phyloP scores from a whole-genome alignment of 2,888 invertebrate genomes.

The Pyrochroa serraticornis region DNA sequence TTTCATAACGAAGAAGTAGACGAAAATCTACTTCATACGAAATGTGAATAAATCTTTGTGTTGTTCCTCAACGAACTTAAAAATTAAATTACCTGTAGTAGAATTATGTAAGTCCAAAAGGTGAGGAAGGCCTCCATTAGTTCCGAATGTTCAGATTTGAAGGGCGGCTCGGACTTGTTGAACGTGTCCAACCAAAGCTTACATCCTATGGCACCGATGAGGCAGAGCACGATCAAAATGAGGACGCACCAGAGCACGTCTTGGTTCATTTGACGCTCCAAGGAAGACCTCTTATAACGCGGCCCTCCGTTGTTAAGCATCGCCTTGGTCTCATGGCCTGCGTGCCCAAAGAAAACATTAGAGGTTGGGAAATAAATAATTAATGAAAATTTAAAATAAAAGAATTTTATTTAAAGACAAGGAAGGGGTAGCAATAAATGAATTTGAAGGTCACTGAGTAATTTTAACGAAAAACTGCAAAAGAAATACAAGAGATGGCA shows the following conservation, averaged over 20 bases:
- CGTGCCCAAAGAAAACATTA: conserved; percentile 27
- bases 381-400: conserved; percentile 12
- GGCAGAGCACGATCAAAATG: conserved; percentile 85
- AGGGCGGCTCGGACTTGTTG: conserved; percentile 66
- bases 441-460: neutral
- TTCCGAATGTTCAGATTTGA: conserved; percentile 62
- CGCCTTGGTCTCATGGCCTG: conserved; percentile 95
- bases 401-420: conserved; percentile 5
- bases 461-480: neutral
- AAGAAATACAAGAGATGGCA: too few relatives aligned
- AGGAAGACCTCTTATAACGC: conserved; percentile 87
- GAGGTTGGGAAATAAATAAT: neutral
- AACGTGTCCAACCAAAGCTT: conserved; percentile 81
- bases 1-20: neutral
- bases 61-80: too few relatives aligned
- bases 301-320: conserved; percentile 97
- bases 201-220: conserved; percentile 90
- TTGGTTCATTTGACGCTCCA: conserved; percentile 93
- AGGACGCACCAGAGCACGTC: conserved; percentile 97
- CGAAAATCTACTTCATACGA: neutral
- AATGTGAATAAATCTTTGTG: neutral
- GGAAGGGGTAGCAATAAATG: too few relatives aligned
- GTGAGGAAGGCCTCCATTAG: conserved; percentile 74
- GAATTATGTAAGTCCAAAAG: conserved; percentile 96
- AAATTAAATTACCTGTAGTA: conserved; percentile 77